These are phyloP conservation scores for Ochropleura plecta DNA, from an alignment of 2,888 invertebrate species.

Conservation along the genomic window DNA sequence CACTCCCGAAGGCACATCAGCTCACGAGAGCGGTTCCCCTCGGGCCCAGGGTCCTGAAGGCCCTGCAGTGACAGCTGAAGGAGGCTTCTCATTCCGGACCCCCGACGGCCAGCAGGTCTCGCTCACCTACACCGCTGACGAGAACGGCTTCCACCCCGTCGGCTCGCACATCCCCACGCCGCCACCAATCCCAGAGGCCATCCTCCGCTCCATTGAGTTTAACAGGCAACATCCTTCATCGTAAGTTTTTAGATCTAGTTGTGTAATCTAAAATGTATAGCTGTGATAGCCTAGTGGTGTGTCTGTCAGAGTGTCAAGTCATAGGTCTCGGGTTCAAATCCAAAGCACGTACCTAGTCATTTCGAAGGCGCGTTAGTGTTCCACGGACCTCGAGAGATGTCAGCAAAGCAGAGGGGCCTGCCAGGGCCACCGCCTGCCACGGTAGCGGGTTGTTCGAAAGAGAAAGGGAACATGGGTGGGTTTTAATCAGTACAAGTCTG, in stretches of 20 bases:
- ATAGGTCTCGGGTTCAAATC: too few relatives aligned
- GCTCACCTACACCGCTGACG: slow-evolving; percentile 93
- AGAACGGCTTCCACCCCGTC: slow-evolving; percentile 93
- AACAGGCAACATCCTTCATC: slow-evolving; percentile 81
- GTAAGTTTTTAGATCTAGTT: slow-evolving; percentile 66
- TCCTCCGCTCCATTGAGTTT: slow-evolving; percentile 87
- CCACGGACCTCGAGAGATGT: too few relatives aligned
- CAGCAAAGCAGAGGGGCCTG: too few relatives aligned
- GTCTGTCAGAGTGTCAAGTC: too few relatives aligned
- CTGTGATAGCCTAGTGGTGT: too few relatives aligned
- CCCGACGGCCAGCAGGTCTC: slow-evolving; percentile 92
- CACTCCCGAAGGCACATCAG: slow-evolving; percentile 92
- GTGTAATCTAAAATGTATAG: neutral
- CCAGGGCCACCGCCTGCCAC: too few relatives aligned
- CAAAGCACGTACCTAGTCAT: too few relatives aligned
- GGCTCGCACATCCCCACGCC: slow-evolving; percentile 91
- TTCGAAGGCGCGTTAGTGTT: too few relatives aligned
- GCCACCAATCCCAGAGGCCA: slow-evolving; percentile 91
- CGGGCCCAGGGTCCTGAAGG: slow-evolving; percentile 90
- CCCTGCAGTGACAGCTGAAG: slow-evolving; percentile 91
- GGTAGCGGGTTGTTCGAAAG: too few relatives aligned
- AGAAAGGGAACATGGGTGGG: too few relatives aligned
- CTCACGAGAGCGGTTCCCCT: slow-evolving; percentile 91
- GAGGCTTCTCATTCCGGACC: slow-evolving; percentile 92
- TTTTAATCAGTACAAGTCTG: too few relatives aligned